phyloP scores from a whole-genome alignment of 2,888 invertebrate genomes.

The Luperina testacea region DNA sequence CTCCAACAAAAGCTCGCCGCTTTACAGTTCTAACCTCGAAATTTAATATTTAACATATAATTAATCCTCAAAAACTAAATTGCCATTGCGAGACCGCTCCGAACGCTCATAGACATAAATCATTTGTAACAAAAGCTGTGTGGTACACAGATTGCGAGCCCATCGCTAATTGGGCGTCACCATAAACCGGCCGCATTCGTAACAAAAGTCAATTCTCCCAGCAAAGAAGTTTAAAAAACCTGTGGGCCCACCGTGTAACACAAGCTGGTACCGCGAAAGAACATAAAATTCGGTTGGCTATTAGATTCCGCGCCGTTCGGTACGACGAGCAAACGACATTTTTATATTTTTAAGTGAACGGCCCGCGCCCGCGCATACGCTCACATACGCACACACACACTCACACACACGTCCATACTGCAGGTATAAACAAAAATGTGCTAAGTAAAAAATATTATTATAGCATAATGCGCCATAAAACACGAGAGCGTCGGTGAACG shows the following conservation, averaged over 20 bases:
- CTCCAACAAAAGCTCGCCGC: conserved; percentile 57
- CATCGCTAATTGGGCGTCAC: conserved; percentile 81
- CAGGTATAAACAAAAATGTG: conserved; percentile 86
- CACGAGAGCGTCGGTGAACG: conserved; percentile 77
- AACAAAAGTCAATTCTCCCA: conserved; percentile 75
- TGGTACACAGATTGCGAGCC: conserved; percentile 73
- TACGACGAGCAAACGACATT: conserved; percentile 81
- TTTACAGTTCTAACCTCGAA: conserved; percentile 69
- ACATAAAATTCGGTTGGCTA: conserved; percentile 83
- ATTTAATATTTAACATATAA: conserved; percentile 71
- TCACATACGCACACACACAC: conserved; percentile 66
- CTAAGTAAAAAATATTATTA: conserved; percentile 90
- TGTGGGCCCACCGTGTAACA: conserved; percentile 79
- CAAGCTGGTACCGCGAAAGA: conserved; percentile 85
- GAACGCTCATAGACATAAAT: conserved; percentile 80
- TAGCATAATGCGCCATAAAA: conserved; percentile 89
- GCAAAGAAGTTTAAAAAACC: conserved; percentile 76
- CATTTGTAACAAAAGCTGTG: conserved; percentile 84
- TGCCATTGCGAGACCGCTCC: conserved; percentile 67
- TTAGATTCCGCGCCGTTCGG: conserved; percentile 80
- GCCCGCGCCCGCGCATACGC: conserved; percentile 76
- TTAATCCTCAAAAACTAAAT: conserved; percentile 71
- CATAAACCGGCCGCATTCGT: conserved; percentile 72
- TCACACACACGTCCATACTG: conserved; percentile 59
- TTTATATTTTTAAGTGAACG: conserved; percentile 76